These are phyloP conservation scores for Acomys russatus DNA, from an alignment of 2,797 vertebrate species.

Conservation along the genomic window DNA sequence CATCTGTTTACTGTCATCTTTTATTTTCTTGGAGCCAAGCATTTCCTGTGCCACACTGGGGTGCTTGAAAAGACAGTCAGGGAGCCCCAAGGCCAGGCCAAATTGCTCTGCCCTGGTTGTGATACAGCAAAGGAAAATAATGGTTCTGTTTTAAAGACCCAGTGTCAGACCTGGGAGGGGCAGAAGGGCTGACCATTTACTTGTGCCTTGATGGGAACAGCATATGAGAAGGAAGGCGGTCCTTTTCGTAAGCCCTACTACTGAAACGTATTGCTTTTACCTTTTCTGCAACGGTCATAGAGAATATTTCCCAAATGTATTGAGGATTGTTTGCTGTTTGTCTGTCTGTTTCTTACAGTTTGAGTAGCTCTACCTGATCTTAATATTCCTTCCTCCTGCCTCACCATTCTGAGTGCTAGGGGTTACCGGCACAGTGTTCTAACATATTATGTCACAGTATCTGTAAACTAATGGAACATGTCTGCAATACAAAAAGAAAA, in stretches of 20 bases:
- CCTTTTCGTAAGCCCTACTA: neutral
- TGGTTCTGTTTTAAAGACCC: neutral
- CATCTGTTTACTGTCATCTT: neutral
- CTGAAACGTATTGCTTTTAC: neutral
- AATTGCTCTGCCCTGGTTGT: neutral
- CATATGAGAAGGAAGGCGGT: too few species aligned
- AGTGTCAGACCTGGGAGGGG: neutral
- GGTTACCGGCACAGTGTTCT: neutral
- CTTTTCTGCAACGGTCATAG: neutral
- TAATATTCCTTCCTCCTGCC: neutral
- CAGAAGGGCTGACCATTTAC: neutral
- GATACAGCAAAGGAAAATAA: neutral
- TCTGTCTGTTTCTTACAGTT: neutral
- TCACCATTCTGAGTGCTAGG: neutral
- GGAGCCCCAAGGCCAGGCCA: neutral
- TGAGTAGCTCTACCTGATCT: neutral
- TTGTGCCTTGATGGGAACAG: neutral
- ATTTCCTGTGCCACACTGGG: neutral
- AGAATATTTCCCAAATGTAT: neutral
- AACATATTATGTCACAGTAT: neutral
- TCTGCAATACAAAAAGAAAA: neutral
- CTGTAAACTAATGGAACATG: neutral
- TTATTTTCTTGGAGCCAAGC: neutral
- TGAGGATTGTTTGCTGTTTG: neutral
- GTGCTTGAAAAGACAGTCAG: neutral